These are phyloP conservation scores for Meteorus cinctellus DNA, from an alignment of 2,888 invertebrate species.

Conservation along the genomic window DNA sequence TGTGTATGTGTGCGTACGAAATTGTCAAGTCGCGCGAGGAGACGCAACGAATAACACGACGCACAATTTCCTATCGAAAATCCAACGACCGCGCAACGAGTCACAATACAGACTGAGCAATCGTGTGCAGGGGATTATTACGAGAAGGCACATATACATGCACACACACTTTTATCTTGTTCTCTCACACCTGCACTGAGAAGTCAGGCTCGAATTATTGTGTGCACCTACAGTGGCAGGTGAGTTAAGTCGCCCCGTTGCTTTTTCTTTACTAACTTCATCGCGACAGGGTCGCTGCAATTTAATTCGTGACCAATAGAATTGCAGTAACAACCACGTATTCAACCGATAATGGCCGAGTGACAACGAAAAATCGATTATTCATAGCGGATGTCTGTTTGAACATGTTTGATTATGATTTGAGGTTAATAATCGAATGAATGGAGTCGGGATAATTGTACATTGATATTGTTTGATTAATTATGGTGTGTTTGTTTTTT, in stretches of 20 bases:
- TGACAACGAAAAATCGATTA: background rate
- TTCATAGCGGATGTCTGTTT: background rate
- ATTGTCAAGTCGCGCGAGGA: constrained; percentile 12
- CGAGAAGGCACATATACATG: background rate
- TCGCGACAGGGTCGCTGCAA: background rate
- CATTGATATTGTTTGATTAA: background rate
- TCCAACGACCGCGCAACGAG: constrained; percentile 2
- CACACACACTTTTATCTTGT: constrained; percentile 1
- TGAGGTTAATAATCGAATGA: background rate
- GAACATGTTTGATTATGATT: background rate
- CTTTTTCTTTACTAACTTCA: background rate
- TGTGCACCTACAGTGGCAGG: background rate
- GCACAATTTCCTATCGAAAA: background rate
- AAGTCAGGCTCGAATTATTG: background rate
- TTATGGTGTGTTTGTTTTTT: background rate
- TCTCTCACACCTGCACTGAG: constrained; percentile 2
- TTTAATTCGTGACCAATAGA: background rate
- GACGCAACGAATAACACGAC: background rate
- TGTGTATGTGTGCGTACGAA: background rate
- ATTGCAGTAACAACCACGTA: background rate
- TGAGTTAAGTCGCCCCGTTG: background rate
- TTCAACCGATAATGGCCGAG: background rate
- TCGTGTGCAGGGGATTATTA: background rate
- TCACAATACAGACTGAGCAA: constrained; percentile 8
- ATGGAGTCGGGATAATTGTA: background rate